Conservation (phyloP, 2,888 invertebrate genomes). For the Noctua janthina region DNA sequence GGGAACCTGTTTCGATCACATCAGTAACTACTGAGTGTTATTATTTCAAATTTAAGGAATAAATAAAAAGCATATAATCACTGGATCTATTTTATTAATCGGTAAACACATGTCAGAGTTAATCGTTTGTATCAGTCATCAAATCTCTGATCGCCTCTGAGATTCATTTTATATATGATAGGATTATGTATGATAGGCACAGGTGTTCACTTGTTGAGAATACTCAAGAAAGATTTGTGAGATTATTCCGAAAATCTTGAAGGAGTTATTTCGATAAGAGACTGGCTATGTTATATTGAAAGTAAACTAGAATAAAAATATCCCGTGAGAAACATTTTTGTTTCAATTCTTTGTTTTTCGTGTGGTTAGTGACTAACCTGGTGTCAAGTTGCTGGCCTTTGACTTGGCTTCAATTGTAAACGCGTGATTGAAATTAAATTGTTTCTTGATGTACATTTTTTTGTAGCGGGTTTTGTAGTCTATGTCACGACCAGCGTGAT, state of each 20-base stretch:
- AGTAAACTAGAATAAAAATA: neutral
- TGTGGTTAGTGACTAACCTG: too few species aligned
- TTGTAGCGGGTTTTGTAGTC: neutral
- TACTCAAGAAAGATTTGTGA: neutral
- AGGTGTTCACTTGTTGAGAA: slow-evolving; percentile 2
- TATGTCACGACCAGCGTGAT: slow-evolving; percentile 13
- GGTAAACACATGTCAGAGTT: slow-evolving; percentile 40
- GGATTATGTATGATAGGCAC: slow-evolving; percentile 2
- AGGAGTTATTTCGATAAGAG: slow-evolving; percentile 6
- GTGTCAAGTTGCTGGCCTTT: too few species aligned
- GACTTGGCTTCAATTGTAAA: neutral
- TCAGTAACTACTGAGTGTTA: neutral
- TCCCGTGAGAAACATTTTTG: neutral
- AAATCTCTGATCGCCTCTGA: slow-evolving; percentile 42
- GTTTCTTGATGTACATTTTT: neutral
- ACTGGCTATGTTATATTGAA: neutral
- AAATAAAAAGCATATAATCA: slow-evolving; percentile 35
- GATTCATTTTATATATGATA: slow-evolving; percentile 40
- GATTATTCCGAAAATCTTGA: neutral
- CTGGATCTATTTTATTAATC: slow-evolving; percentile 57
- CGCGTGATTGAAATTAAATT: neutral
- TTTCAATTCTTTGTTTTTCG: too few species aligned
- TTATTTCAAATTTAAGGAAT: neutral
- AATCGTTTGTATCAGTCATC: slow-evolving; percentile 48
- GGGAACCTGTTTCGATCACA: neutral